Evolutionary conservation across 2,888 invertebrate genomes (phyloP).

Genomic region (Steromphala cineraria): DNA sequence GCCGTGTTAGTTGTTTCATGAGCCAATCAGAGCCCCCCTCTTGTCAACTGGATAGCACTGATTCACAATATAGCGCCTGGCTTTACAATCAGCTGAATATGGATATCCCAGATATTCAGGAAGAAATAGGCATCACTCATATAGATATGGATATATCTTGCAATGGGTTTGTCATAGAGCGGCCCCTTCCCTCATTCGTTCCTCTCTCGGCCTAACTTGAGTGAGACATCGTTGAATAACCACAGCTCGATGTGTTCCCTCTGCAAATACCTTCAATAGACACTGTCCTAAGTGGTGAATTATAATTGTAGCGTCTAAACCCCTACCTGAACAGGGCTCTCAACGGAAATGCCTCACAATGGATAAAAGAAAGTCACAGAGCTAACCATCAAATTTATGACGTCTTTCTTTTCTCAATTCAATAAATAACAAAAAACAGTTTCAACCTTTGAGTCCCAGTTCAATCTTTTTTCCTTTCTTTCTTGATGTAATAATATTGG

Average conservation of each 20-base stretch:
- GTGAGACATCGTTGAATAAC: no score
- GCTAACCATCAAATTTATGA: neutral
- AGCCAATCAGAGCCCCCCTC: slow-evolving; percentile 1
- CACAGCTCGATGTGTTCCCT: neutral
- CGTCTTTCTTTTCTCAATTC: neutral
- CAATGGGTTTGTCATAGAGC: neutral
- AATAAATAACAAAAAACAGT: slow-evolving; percentile 11
- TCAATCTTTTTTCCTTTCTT: neutral
- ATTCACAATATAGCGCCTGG: slow-evolving; percentile 6
- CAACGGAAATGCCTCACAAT: slow-evolving; percentile 12
- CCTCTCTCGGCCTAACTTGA: no score
- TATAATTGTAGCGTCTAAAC: neutral
- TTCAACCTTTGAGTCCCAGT: neutral
- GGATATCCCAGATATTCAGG: neutral
- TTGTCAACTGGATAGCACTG: neutral
- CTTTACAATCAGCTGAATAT: slow-evolving; percentile 5
- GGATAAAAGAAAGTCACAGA: neutral
- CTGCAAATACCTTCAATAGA: neutral
- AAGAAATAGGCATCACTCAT: neutral
- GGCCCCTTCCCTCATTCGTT: no score
- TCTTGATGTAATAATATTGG: slow-evolving; percentile 20
- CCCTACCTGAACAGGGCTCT: neutral
- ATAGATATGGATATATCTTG: neutral
- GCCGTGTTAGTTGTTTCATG: slow-evolving; percentile 7
- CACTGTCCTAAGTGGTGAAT: neutral